phyloP scores from a whole-genome alignment of 1,140 invertebrate species.

The Ditylenchus dipsaci region DNA sequence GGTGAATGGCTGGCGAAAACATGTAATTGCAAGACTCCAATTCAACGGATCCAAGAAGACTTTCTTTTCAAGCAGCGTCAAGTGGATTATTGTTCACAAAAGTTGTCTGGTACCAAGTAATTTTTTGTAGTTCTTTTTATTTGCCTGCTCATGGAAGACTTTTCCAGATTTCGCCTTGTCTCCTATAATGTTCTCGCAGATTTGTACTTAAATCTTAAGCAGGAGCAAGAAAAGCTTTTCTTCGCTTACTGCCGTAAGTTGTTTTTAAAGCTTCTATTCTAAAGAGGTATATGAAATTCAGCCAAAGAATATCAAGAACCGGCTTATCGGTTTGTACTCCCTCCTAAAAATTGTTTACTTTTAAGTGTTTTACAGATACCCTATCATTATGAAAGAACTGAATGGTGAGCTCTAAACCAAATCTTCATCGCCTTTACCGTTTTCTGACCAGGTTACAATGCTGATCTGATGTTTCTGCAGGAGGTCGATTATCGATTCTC shows the following conservation, averaged over 20 bases:
- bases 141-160: background rate
- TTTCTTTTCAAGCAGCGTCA: background rate
- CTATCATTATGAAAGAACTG: background rate
- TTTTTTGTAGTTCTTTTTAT: background rate
- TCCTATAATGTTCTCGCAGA: background rate
- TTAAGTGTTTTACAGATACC: background rate
- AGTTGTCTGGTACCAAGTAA: background rate
- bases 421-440: background rate
- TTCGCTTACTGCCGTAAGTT: background rate
- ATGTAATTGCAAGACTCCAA: background rate
- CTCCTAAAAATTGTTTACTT: no score
- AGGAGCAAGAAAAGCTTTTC: background rate
- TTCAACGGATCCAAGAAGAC: background rate
- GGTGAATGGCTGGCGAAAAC: background rate
- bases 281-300: no score
- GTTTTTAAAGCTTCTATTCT: no score
- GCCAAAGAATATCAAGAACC: background rate
- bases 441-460: background rate
- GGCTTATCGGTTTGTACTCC: background rate
- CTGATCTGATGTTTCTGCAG: conserved; percentile 1
- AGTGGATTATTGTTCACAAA: background rate
- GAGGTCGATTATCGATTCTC: background rate
- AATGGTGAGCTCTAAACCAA: background rate
- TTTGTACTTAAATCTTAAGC: background rate
- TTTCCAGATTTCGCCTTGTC: background rate